Evolutionary conservation across 2,113 vertebrate species (phyloP).

Genomic region (Sylvilagus bachmani): DNA sequence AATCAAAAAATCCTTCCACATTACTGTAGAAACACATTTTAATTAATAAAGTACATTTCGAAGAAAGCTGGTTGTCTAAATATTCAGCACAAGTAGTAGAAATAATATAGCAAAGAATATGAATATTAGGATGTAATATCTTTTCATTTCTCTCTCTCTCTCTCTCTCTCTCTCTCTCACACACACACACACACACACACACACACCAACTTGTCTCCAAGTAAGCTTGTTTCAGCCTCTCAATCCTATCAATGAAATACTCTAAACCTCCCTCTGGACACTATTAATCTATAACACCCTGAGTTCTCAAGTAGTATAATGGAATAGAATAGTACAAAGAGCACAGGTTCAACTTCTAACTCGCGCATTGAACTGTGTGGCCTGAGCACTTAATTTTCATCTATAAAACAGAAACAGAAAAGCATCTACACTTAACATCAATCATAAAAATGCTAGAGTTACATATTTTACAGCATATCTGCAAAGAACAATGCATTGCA

Average conservation of each 20-base stretch:
- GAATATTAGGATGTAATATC: not conserved
- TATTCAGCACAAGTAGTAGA: not conserved
- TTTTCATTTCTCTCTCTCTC: not conserved
- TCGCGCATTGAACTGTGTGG: not conserved
- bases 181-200: not conserved
- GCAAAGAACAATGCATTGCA: not conserved
- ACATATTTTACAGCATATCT: not conserved
- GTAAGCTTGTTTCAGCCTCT: not conserved
- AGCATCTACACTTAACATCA: not conserved
- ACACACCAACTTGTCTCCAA: not conserved
- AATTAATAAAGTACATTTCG: slow-evolving; percentile 38
- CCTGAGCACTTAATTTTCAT: not conserved
- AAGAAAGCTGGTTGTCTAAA: not conserved
- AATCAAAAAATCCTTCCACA: not conserved
- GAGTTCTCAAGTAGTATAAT: not conserved
- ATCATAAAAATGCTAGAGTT: slow-evolving; percentile 8
- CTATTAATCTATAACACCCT: not conserved
- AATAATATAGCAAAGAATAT: not conserved
- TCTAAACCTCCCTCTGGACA: not conserved
- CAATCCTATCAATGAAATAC: not conserved
- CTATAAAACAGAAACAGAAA: not conserved
- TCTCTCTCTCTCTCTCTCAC: not conserved
- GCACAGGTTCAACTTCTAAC: not conserved
- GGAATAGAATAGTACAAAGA: not conserved
- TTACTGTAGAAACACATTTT: not conserved